Base-by-base conservation (phyloP, 2,113 vertebrate species). In the Butorides virescens region DNA sequence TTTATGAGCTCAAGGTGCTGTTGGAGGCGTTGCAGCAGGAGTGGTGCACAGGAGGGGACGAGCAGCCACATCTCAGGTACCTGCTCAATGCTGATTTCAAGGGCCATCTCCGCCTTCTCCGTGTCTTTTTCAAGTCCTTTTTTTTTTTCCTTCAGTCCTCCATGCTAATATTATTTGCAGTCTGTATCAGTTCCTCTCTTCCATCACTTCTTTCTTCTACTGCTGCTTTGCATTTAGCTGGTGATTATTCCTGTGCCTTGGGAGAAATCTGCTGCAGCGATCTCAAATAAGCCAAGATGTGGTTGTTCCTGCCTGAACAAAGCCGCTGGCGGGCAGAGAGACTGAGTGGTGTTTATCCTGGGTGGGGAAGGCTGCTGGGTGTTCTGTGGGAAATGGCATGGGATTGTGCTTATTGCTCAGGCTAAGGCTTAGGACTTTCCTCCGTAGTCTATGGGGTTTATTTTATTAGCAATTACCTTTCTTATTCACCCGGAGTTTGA, bases 21-120 rank as follows among this genome's bases (percentile, higher is more conserved):
- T 1, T 2, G 67, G 74, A 87, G 87, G 81, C 29, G 53, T 42
- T 46, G 73, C 81, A 34, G 93, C 36, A 15, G 13, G 83, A 91
- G 89, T 39, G 1, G 91, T 2, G 85, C 2, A 3, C 85, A 0
- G 87, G 77, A 89, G 36, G 62, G 82, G 83, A 59, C 39, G 4
- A 83, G 67, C 37, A 1, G 74, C 90, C 23, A 82, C 86, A 46
- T 79, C 46, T 5, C 96, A 97, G 97, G 97, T 96, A 97, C 73
- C 81, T 1, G 17, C 75, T 2, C 8, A 52, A 88, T 5, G 37
- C 63, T 18, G 13, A 2, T 34, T 47, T 21, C 49, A 29, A 29
- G 56, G 14, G 55, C n/a, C 10, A 0, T 1, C 9, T 29, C 65
- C 67, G 79, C 72, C 22, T 72, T 34, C 32, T 23, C 67, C 15